Conservation (phyloP, 2,888 invertebrate species). For the Operophtera brumata region DNA sequence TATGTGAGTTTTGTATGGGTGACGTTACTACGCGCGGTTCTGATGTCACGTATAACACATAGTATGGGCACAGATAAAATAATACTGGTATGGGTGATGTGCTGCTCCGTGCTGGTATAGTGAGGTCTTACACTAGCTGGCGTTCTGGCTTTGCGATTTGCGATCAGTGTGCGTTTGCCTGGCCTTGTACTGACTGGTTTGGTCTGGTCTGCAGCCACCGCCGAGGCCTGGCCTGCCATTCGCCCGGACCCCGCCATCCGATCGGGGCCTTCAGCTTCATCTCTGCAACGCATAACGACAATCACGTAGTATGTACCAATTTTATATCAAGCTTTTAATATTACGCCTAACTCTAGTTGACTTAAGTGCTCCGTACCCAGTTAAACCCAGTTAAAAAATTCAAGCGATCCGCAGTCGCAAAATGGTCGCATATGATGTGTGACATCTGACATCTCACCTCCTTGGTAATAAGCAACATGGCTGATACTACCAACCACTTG, state of each 20-base stretch:
- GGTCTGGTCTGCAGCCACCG: constrained; percentile 50
- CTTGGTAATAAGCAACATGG: too few relatives aligned
- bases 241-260: constrained; percentile 59
- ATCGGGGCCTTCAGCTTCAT: constrained; percentile 46
- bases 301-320: constrained; percentile 69
- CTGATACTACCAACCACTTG: too few relatives aligned
- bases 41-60: too few relatives aligned
- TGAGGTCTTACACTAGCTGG: not conserved
- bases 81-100: too few relatives aligned
- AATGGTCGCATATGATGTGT: too few relatives aligned
- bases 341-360: not conserved
- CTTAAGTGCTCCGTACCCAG: not conserved
- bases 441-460: too few relatives aligned
- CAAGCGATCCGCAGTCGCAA: too few relatives aligned
- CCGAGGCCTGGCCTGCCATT: constrained; percentile 70
- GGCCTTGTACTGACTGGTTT: constrained; percentile 22
- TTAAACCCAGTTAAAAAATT: too few relatives aligned
- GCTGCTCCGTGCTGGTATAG: not conserved
- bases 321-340: constrained; percentile 5
- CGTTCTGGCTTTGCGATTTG: constrained; percentile 20
- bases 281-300: constrained; percentile 45
- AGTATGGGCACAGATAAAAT: too few relatives aligned
- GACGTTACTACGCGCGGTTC: too few relatives aligned
- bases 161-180: constrained; percentile 23
- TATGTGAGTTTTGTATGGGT: too few relatives aligned